Evolutionary conservation across 2,113 vertebrate species (phyloP), one percentile per base, ranked within the genome.

Genomic region (Cyanoderma ruficeps): DNA sequence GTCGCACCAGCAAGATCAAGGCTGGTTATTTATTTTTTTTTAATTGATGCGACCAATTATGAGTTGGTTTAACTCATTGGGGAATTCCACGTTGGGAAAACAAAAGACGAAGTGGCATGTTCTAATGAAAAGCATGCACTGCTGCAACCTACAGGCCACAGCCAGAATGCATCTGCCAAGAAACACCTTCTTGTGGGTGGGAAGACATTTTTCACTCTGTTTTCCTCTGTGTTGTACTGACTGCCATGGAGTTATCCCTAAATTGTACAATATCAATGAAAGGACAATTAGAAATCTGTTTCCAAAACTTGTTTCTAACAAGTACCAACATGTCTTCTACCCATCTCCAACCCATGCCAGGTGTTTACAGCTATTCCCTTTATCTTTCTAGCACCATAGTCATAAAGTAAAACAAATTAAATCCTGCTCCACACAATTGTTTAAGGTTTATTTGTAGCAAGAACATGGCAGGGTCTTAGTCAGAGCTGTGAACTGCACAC

Each of bases 81-180:
- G 49, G 74, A 89, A 76, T 82, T 90, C 80, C 83, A 75, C 37
- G 64, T 69, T 1, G 41, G 83, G 68, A 75, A 93, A 93, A 87
- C 83, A 86, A 94, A 90, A 81, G 80, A 56, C 50, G 42, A 79
- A 78, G 52, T 53, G 16, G n/a, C 1, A 11, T 13, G 39, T 72
- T 41, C 65, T 82, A 76, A 78, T 42, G 77, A 87, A 96, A 95
- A 92, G 80, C 93, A 65, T 20, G 35, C 94, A 46, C 96, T 97
- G 96, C 96, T 97, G 96, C 94, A 25, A 97, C 93, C 94, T 96
- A 78, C 94, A 96, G 94, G 94, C 92, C 39, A 41, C 20, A 64
- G 69, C 18, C 5, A 50, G 88, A 83, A 96, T 25, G 49, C 19
- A 6, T 39, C 69, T 94, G 79, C 80, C 87, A 81, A 81, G 37